Percentiles rank a stretch among this genome's conserved stretches.
Evolutionary conservation across 1,140 invertebrate genomes (phyloP).

Genomic region (Pinna nobilis): DNA sequence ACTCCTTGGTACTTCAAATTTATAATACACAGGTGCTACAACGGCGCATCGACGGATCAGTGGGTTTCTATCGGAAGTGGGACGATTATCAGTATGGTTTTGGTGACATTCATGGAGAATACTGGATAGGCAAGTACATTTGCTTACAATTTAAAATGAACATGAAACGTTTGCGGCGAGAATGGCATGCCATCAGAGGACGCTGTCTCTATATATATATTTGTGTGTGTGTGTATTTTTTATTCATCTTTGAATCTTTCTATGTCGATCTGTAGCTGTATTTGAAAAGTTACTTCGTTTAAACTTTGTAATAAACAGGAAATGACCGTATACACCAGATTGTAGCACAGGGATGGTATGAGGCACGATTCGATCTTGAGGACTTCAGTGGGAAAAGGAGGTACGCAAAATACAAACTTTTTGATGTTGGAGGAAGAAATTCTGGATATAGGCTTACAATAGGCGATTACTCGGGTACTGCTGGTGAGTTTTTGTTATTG

Average conservation of each 20-base stretch:
- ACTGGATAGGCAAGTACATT: slow-evolving; percentile 76
- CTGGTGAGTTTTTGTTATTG: too few species aligned
- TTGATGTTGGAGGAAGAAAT: slow-evolving; percentile 11
- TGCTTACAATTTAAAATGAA: too few species aligned
- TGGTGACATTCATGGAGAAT: slow-evolving; percentile 83
- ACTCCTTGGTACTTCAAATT: too few species aligned
- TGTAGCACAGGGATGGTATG: slow-evolving; percentile 7
- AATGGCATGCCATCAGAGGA: too few species aligned
- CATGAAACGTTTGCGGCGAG: too few species aligned
- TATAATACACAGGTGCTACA: slow-evolving; percentile 80
- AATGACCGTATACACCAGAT: slow-evolving; percentile 3
- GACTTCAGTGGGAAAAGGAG: slow-evolving; percentile 26
- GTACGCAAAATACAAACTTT: slow-evolving; percentile 21
- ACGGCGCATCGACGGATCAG: slow-evolving; percentile 83
- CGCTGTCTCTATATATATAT: too few species aligned
- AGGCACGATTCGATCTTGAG: background rate
- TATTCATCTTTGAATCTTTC: too few species aligned
- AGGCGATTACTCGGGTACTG: slow-evolving; percentile 92
- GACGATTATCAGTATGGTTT: slow-evolving; percentile 95
- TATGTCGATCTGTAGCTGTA: too few species aligned
- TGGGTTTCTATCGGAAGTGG: slow-evolving; percentile 94
- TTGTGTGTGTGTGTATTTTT: too few species aligned
- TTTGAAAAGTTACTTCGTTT: too few species aligned
- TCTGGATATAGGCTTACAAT: slow-evolving; percentile 91
- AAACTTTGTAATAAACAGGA: slow-evolving; percentile 2